These are phyloP conservation scores for Hemithea aestivaria DNA, from an alignment of 2,888 invertebrate genomes.

Conservation along the genomic window DNA sequence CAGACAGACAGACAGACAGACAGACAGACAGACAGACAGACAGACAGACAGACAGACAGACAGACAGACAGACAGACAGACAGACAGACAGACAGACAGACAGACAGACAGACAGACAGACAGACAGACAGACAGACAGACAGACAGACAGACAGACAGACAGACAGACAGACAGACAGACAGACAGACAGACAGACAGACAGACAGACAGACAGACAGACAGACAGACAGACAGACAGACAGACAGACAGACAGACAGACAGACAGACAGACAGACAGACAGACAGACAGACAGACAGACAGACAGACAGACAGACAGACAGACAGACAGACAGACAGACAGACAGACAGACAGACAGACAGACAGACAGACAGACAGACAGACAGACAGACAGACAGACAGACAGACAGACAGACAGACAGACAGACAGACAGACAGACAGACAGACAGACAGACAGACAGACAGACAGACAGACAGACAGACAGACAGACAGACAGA, in stretches of 20 bases:
- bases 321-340: slow-evolving; percentile 28
- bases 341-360: slow-evolving; percentile 27
- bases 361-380: slow-evolving; percentile 28
- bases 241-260: slow-evolving; percentile 25
- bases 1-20: slow-evolving; percentile 29
- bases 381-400: slow-evolving; percentile 24
- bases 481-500: slow-evolving; percentile 19
- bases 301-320: slow-evolving; percentile 27
- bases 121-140: slow-evolving; percentile 25
- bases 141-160: slow-evolving; percentile 28
- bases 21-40: slow-evolving; percentile 23
- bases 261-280: slow-evolving; percentile 26
- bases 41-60: slow-evolving; percentile 25
- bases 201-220: slow-evolving; percentile 28
- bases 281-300: slow-evolving; percentile 28
- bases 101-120: slow-evolving; percentile 25
- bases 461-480: slow-evolving; percentile 24
- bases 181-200: slow-evolving; percentile 28
- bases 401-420: slow-evolving; percentile 25
- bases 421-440: slow-evolving; percentile 28
- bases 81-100: slow-evolving; percentile 28
- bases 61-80: slow-evolving; percentile 26
- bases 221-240: slow-evolving; percentile 28
- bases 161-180: slow-evolving; percentile 27
- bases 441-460: slow-evolving; percentile 27